Base-by-base conservation (phyloP, 2,797 vertebrate genomes). In the Rhinella marina region DNA sequence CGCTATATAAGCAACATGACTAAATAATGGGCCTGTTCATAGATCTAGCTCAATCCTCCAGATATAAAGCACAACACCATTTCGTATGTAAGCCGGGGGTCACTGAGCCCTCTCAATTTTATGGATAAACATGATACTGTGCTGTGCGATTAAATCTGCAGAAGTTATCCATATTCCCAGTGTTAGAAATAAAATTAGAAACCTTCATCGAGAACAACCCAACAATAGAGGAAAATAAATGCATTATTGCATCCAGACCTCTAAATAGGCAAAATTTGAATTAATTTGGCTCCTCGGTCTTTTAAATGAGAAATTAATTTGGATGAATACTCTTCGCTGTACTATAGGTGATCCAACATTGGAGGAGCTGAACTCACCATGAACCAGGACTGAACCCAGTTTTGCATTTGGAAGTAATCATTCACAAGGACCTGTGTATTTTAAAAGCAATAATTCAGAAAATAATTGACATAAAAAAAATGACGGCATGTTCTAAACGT, bases 171-270 rank as follows among this genome's bases (percentile, higher is more conserved):
- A 72, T 59, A 84, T 73, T 73, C 66, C 82, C 68, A 23, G 82
- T 29, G 68, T 84, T 84, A 70, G n/a, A 14, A 56, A 73, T 84
- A 84, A 73, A 84, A 84, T 73, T 82, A 82, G 81, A 82, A 82
- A 50, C 62, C 25, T n/a, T 73, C 27, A 32, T 56, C n/a, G 82
- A 73, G 82, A 73, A 21, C 6, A 59, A 29, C 82, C 14, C 68
- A 59, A 84, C 14, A 59, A 84, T 56, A 27, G 6, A 82, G 48
- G 25, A 52, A 23, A 82, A 82, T 17, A 70, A 54, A 41, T 73
- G 25, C 50, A 32, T 25, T 73, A 1, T 14, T 23, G 12, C 21
- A 73, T 29, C 68, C 82, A 84, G 25, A 57, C 2, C 23, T 27
- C 2, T 50, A n/a, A 75, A n/a, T 50, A 23, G 72, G 11, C 50